Conservation (phyloP, 2,888 invertebrate genomes). For the Drosophila meridiana region DNA sequence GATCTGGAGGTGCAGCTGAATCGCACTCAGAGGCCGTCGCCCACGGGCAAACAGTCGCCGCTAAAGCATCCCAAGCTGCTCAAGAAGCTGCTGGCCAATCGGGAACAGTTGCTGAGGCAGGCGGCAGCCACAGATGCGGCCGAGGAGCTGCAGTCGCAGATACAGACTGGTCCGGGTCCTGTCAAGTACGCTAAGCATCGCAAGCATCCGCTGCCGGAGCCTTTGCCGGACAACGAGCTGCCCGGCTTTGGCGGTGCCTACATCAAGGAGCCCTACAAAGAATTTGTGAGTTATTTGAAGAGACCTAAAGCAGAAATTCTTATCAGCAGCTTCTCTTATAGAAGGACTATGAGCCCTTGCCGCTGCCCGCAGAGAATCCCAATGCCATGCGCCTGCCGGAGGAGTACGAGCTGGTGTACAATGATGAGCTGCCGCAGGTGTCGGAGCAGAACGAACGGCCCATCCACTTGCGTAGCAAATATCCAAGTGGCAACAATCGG, state of each 20-base stretch:
- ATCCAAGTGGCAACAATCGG: constrained; percentile 81
- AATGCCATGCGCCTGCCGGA: constrained; percentile 73
- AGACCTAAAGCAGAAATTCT: neutral
- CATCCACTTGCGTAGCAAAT: constrained; percentile 83
- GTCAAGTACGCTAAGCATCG: constrained; percentile 61
- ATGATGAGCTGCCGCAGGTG: constrained; percentile 78
- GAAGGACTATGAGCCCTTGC: constrained; percentile 80
- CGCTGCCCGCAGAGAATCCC: constrained; percentile 52
- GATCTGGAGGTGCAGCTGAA: constrained; percentile 84
- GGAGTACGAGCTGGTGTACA: constrained; percentile 83
- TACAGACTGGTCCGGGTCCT: constrained; percentile 8
- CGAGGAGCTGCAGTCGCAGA: constrained; percentile 41
- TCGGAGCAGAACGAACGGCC: constrained; percentile 79
- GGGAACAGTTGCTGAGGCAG: constrained; percentile 76
- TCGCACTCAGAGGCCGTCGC: constrained; percentile 84
- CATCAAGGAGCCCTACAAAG: constrained; percentile 57
- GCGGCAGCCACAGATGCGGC: constrained; percentile 49
- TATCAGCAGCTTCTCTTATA: constrained; percentile 25
- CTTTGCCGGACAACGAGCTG: constrained; percentile 68
- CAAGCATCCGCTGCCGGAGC: constrained; percentile 69
- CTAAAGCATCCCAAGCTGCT: constrained; percentile 85
- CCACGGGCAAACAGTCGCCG: constrained; percentile 79
- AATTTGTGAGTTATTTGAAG: constrained; percentile 69
- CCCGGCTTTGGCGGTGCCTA: constrained; percentile 47
- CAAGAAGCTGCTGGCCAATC: constrained; percentile 82